Conservation (phyloP, 1,140 invertebrate genomes). For the Lethrus apterus region DNA sequence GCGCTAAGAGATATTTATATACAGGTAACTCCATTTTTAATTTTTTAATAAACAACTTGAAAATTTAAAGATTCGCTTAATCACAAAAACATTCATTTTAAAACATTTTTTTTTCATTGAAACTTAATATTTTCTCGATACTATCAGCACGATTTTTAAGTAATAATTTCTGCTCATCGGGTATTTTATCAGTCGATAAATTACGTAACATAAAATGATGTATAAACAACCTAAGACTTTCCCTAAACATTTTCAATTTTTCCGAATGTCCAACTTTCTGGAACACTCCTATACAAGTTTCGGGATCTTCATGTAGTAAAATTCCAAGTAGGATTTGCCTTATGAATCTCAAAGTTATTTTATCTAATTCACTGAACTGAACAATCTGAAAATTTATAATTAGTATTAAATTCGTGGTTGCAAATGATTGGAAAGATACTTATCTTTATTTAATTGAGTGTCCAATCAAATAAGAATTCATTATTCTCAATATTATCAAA, state of each 20-base stretch:
- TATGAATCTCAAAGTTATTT: conserved; percentile 59
- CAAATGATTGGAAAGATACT: too few relatives aligned
- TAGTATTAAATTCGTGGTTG: too few relatives aligned
- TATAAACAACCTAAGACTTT: conserved; percentile 70
- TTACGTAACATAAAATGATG: conserved; percentile 70
- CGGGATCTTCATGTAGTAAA: conserved; percentile 53
- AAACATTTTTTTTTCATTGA: conserved; percentile 12
- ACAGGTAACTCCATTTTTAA: too few relatives aligned
- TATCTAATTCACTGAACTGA: conserved; percentile 72
- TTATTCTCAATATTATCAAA: too few relatives aligned
- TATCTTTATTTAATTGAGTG: too few relatives aligned
- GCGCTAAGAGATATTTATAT: too few relatives aligned
- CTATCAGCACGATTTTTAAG: conserved; percentile 47
- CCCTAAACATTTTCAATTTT: conserved; percentile 64
- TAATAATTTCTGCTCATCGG: conserved; percentile 45
- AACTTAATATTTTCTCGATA: conserved; percentile 49
- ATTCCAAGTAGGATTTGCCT: conserved; percentile 63
- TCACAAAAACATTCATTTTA: too few relatives aligned
- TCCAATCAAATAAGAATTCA: too few relatives aligned
- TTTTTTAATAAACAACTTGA: too few relatives aligned
- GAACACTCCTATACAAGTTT: conserved; percentile 57
- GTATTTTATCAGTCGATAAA: conserved; percentile 42
- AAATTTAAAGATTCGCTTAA: too few relatives aligned
- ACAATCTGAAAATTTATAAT: conserved; percentile 63
- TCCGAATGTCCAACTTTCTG: conserved; percentile 54